Conservation (phyloP, 1,140 invertebrate genomes). For the Habropoda laboriosa region DNA sequence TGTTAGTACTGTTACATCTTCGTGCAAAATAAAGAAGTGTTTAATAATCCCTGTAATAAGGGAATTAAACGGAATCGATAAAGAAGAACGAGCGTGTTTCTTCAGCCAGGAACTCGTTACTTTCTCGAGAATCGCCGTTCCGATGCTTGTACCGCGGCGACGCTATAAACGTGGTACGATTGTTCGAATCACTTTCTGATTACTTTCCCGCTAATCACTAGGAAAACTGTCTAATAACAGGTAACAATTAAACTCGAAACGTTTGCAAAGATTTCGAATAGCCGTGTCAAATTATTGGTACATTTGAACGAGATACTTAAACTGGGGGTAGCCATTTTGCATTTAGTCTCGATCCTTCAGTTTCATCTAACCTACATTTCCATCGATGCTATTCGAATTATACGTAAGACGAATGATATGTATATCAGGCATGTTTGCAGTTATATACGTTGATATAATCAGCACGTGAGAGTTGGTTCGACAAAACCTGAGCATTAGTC, state of each 20-base stretch:
- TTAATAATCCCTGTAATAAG: too few relatives aligned
- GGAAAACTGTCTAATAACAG: background rate
- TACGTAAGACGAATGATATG: too few relatives aligned
- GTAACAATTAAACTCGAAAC: background rate
- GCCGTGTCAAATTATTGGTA: background rate
- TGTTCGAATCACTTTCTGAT: conserved; percentile 11
- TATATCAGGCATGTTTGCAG: too few relatives aligned
- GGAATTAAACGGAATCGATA: too few relatives aligned
- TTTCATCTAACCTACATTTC: too few relatives aligned
- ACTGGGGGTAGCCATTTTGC: too few relatives aligned
- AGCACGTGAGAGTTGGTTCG: conserved; percentile 10
- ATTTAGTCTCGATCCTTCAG: too few relatives aligned
- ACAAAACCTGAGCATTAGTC: conserved; percentile 62
- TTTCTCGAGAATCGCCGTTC: background rate
- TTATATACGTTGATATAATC: background rate
- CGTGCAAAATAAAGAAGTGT: too few relatives aligned
- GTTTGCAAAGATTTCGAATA: background rate
- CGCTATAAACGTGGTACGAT: background rate
- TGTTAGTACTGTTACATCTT: too few relatives aligned
- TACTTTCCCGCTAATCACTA: background rate
- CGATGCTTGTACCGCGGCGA: conserved; percentile 3
- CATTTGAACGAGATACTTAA: too few relatives aligned
- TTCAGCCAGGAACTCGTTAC: background rate
- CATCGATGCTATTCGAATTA: too few relatives aligned
- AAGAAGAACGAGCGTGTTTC: too few relatives aligned